These are phyloP conservation scores for Sinelater perroti DNA, from an alignment of 2,888 invertebrate species.

Conservation along the genomic window DNA sequence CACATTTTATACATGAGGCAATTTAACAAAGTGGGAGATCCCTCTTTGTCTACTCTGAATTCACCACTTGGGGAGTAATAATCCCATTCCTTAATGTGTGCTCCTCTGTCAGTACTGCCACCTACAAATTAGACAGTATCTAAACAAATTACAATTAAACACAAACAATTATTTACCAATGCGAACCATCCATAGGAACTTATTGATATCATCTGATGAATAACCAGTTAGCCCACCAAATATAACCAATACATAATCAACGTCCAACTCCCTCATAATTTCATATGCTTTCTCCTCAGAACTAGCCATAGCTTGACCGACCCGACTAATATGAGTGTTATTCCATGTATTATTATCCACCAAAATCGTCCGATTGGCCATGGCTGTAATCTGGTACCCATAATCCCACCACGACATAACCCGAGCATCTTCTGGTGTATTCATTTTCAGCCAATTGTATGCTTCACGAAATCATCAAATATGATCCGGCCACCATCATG, in stretches of 20 bases:
- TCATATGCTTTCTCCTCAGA: constrained; percentile 96
- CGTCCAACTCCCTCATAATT: constrained; percentile 97
- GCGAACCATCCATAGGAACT: constrained; percentile 99
- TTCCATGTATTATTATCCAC: constrained; percentile 99
- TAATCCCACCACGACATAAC: constrained; percentile 99
- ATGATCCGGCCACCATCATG: constrained; percentile 89
- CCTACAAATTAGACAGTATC: constrained; percentile 62
- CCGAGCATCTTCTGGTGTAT: constrained; percentile 90
- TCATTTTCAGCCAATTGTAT: constrained; percentile 98
- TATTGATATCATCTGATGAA: constrained; percentile 98
- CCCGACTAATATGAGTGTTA: constrained; percentile 96
- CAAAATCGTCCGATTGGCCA: constrained; percentile 95
- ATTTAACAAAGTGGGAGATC: constrained; percentile 89
- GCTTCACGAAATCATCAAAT: constrained; percentile 99
- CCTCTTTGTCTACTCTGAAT: constrained; percentile 95
- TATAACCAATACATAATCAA: constrained; percentile 97
- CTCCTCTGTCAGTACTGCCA: constrained; percentile 93
- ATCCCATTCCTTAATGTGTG: constrained; percentile 95
- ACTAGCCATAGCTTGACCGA: constrained; percentile 98
- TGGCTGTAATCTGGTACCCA: constrained; percentile 98
- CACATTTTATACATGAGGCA: constrained; percentile 99
- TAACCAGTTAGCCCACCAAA: constrained; percentile 99
- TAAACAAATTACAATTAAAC: background rate
- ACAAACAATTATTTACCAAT: constrained; percentile 61
- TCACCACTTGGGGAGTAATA: constrained; percentile 97